A percentile compares a stretch with the other conserved stretches of the same genome.
Evolutionary conservation across 2,797 vertebrate genomes (phyloP).

Genomic region (Schizothorax lantsangensis): DNA sequence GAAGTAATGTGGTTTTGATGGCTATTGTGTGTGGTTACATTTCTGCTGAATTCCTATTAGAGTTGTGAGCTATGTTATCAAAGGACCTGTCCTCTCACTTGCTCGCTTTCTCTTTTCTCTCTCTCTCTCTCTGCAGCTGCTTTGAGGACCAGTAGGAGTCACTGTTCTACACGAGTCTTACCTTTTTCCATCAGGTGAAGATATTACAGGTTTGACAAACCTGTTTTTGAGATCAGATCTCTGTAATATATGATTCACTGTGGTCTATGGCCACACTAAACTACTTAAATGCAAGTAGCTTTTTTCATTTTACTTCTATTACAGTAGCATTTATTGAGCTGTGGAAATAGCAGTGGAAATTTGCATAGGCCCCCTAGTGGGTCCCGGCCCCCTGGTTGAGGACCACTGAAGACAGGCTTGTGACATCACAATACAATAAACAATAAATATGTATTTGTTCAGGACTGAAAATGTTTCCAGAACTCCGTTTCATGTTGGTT

Average conservation of each 20-base stretch:
- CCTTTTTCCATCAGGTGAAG: slow-evolving; percentile 7
- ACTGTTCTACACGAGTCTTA: slow-evolving; percentile 47
- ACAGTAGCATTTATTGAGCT: too few relatives aligned
- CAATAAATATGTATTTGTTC: neutral
- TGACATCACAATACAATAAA: neutral
- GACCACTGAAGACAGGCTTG: neutral
- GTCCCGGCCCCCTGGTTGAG: neutral
- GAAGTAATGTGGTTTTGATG: slow-evolving; percentile 39
- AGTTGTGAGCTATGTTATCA: neutral
- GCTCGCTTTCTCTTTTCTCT: neutral
- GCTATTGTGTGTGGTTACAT: neutral
- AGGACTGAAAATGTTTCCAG: neutral
- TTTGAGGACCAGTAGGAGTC: slow-evolving; percentile 51
- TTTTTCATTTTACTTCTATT: neutral
- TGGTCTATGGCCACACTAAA: neutral
- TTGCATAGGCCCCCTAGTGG: neutral
- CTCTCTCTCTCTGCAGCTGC: slow-evolving; percentile 30
- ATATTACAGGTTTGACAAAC: slow-evolving; percentile 4
- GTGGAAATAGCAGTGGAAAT: neutral
- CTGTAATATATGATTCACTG: neutral
- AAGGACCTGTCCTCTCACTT: neutral
- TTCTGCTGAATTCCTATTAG: neutral
- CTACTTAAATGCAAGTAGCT: neutral
- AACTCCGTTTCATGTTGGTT: neutral
- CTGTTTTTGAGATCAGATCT: neutral